phyloP scores from a whole-genome alignment of 2,797 vertebrate genomes.

The Poeciliopsis gracilis region DNA sequence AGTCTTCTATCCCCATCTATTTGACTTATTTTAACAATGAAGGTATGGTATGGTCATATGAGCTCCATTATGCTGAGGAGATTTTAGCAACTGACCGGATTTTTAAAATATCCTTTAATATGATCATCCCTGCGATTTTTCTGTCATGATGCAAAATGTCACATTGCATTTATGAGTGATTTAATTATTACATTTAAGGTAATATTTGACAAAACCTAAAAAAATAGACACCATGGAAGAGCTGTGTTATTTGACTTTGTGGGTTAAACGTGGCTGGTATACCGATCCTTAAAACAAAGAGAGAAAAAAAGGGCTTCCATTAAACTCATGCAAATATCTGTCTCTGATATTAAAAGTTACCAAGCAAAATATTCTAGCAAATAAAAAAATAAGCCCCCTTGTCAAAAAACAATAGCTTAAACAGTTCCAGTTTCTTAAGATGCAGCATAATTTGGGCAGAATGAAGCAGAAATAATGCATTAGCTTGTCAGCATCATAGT shows the following conservation, averaged over 20 bases:
- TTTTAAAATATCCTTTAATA: not conserved
- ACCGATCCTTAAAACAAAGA: not conserved
- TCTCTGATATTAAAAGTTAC: not conserved
- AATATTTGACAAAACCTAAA: not conserved
- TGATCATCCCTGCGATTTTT: not conserved
- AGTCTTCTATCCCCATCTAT: not conserved
- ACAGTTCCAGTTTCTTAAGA: not conserved
- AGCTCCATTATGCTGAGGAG: not conserved
- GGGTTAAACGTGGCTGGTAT: not conserved
- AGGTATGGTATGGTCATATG: not conserved
- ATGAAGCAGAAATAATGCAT: not conserved
- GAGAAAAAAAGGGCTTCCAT: not conserved
- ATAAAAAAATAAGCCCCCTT: not conserved
- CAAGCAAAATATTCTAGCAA: not conserved
- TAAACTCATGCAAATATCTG: not conserved
- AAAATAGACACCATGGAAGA: not conserved
- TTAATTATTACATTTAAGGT: not conserved
- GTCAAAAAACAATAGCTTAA: not conserved
- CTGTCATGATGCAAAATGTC: not conserved
- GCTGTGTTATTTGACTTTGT: not conserved
- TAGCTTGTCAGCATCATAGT: conserved; percentile 2
- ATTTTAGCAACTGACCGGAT: not conserved
- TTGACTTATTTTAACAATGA: not conserved
- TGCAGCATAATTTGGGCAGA: not conserved
- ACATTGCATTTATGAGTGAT: not conserved